Evolutionary conservation across 2,888 invertebrate genomes (phyloP).

Genomic region (Autographa gamma): DNA sequence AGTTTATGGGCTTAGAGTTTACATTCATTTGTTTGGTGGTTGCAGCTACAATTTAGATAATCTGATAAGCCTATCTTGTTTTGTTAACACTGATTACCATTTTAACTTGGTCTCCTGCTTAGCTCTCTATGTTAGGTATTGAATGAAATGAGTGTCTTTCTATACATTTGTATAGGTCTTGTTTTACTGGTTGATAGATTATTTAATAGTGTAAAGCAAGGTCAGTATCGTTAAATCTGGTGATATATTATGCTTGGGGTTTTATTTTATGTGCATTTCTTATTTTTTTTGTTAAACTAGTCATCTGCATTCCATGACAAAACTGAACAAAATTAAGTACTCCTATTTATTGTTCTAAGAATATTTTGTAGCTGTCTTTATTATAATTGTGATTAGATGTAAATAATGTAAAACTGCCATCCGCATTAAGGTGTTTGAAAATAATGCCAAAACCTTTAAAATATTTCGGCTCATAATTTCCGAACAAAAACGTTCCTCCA

Average conservation of each 20-base stretch:
- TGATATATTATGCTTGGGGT: not conserved
- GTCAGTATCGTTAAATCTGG: conserved; percentile 15
- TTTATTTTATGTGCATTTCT: not conserved
- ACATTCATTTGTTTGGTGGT: conserved; percentile 2
- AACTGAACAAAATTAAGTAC: too few species aligned
- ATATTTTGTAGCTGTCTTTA: too few species aligned
- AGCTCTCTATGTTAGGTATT: not conserved
- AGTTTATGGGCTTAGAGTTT: not conserved
- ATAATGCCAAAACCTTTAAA: not conserved
- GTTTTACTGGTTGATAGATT: not conserved
- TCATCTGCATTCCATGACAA: too few species aligned
- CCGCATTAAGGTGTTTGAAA: too few species aligned
- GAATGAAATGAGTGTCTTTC: not conserved
- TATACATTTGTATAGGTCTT: not conserved
- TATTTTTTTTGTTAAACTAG: too few species aligned
- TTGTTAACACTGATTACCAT: conserved; percentile 38
- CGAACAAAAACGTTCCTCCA: not conserved
- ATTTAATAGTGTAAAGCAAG: conserved; percentile 19
- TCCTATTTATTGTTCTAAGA: too few species aligned
- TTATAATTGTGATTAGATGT: too few species aligned
- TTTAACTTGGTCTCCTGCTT: conserved; percentile 13
- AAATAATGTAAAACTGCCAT: too few species aligned
- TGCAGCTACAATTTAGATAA: conserved; percentile 37
- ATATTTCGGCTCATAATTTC: not conserved
- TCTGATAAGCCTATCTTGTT: conserved; percentile 58